Evolutionary conservation across 2,113 vertebrate species (phyloP).

Genomic region (Notothenia rossii): DNA sequence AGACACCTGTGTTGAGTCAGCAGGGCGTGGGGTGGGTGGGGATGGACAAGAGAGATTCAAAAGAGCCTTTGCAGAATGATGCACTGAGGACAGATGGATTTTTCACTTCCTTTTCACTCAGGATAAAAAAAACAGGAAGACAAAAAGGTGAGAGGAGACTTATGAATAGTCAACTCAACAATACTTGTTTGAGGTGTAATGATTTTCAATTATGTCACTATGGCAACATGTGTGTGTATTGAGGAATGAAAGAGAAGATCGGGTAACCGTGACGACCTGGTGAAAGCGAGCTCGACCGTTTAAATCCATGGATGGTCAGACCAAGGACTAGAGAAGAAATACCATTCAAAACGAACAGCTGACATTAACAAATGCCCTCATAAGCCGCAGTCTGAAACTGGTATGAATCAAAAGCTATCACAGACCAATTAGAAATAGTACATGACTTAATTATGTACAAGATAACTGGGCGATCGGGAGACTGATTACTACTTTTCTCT

Average conservation of each 20-base stretch:
- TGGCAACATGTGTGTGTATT: conserved; percentile 70
- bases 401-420: conserved; percentile 18
- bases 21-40: conserved; percentile 33
- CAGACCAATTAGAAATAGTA: conserved; percentile 26
- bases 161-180: conserved; percentile 73
- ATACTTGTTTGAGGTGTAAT: conserved; percentile 76
- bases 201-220: conserved; percentile 81
- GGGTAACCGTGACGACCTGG: conserved; percentile 40
- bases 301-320: conserved; percentile 27
- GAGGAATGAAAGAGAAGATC: conserved; percentile 31
- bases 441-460: conserved; percentile 7
- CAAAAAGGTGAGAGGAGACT: conserved; percentile 58
- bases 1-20: conserved; percentile 64
- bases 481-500: conserved; percentile 24
- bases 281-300: conserved; percentile 42
- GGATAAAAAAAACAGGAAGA: conserved; percentile 30
- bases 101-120: conserved; percentile 47
- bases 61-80: conserved; percentile 58
- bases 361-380: conserved; percentile 4
- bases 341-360: conserved; percentile 24
- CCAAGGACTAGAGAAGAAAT: conserved; percentile 23
- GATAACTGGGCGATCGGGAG: background rate
- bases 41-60: conserved; percentile 42
- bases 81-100: conserved; percentile 51
- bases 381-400: conserved; percentile 9